Percentiles rank a stretch among this genome's conserved stretches.
Evolutionary conservation across 2,888 invertebrate genomes (phyloP).

Genomic region (Athripsodes cinereus): DNA sequence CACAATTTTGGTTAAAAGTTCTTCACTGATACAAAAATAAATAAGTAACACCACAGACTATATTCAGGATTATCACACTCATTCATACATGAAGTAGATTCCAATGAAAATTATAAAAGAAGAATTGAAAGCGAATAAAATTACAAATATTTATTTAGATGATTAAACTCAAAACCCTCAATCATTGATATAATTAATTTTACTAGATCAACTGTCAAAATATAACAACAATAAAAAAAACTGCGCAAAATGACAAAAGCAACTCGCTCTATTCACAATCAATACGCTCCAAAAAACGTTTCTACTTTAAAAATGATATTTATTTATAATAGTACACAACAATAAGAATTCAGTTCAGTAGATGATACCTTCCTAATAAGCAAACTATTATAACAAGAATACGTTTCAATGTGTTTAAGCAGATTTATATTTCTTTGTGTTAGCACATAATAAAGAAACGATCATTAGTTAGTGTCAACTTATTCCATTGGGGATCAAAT

Average conservation of each 20-base stretch:
- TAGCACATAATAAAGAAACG: conserved; percentile 8
- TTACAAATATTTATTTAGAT: background rate
- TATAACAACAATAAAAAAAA: background rate
- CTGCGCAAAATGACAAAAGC: background rate
- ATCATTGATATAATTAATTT: background rate
- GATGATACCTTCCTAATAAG: background rate
- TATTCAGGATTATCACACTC: no score
- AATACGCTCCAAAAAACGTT: no score
- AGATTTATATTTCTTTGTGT: background rate
- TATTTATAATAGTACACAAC: no score
- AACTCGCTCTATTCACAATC: no score
- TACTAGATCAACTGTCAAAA: background rate
- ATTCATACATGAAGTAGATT: no score
- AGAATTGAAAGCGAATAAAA: no score
- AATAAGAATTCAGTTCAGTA: no score
- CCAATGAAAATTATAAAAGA: no score
- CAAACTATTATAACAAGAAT: background rate
- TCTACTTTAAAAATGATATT: no score
- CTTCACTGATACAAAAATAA: no score
- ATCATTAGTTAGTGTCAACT: conserved; percentile 26
- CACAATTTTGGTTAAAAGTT: no score
- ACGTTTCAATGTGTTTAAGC: background rate
- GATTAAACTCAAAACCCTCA: background rate
- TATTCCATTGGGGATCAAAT: conserved; percentile 14
- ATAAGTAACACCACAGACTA: no score